Evolutionary conservation across 1,140 invertebrate genomes (phyloP).

Genomic region (Acromyrmex echinatior): DNA sequence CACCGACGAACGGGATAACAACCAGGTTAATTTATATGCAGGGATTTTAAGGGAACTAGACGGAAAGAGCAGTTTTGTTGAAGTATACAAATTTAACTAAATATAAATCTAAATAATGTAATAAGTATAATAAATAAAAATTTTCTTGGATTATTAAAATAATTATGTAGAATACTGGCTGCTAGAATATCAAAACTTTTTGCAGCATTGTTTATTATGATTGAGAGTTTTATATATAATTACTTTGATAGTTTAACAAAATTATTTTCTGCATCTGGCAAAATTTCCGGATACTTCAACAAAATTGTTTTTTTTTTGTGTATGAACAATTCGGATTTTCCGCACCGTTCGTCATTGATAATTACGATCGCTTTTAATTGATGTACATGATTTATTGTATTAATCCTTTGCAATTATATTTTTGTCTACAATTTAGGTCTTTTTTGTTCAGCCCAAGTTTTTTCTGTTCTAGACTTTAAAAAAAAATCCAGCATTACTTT

Average conservation of each 20-base stretch:
- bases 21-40: slow-evolving; percentile 1
- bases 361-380: not conserved
- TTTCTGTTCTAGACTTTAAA: no score
- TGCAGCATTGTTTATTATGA: not conserved
- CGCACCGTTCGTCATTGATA: not conserved
- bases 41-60: not conserved
- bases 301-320: not conserved
- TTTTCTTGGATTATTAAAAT: not conserved
- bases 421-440: no score
- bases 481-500: no score
- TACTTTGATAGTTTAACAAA: not conserved
- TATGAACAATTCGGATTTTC: not conserved
- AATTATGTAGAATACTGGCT: not conserved
- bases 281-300: not conserved
- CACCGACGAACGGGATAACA: slow-evolving; percentile 20
- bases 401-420: no score
- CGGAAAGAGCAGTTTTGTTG: no score
- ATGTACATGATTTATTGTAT: no score
- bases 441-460: no score
- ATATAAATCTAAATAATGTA: no score
- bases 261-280: not conserved
- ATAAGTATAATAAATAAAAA: no score
- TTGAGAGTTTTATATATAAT: not conserved
- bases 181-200: not conserved
- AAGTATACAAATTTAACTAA: no score